phyloP scores from a whole-genome alignment of 2,113 vertebrate genomes.

The Oreochromis tanganicae region DNA sequence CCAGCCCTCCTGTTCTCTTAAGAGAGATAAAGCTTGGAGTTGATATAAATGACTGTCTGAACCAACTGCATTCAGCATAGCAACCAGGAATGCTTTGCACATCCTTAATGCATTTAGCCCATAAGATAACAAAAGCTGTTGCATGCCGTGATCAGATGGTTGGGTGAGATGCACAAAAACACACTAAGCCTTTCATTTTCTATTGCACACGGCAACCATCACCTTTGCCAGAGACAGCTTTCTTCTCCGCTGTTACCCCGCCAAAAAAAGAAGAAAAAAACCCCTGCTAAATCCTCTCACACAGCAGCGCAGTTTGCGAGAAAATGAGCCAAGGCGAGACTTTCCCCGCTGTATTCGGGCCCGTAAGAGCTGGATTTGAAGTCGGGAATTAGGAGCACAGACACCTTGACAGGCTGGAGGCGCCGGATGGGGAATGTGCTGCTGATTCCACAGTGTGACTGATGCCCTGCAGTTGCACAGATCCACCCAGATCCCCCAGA shows the following conservation, averaged over 20 bases:
- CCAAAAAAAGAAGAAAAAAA: neutral
- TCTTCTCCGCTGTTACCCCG: neutral
- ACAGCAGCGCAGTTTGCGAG: neutral
- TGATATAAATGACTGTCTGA: neutral
- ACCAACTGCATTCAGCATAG: neutral
- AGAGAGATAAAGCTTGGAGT: neutral
- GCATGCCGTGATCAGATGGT: neutral
- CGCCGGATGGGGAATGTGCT: neutral
- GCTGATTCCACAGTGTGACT: constrained; percentile 24
- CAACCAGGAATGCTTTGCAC: neutral
- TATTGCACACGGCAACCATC: neutral
- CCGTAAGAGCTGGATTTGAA: constrained; percentile 10
- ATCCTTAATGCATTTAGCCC: neutral
- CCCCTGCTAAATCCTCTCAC: neutral
- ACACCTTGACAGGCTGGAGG: constrained; percentile 17
- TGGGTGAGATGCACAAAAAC: neutral
- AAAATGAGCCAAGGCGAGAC: neutral
- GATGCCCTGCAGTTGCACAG: constrained; percentile 4
- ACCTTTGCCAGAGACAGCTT: neutral
- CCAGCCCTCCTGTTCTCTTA: neutral
- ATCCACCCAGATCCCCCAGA: constrained; percentile 4
- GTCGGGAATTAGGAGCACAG: constrained; percentile 14
- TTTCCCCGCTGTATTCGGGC: neutral
- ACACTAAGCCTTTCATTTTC: neutral
- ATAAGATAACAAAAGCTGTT: neutral